Evolutionary conservation across 2,888 invertebrate genomes (phyloP).

Genomic region (Eucera pruinosa): DNA sequence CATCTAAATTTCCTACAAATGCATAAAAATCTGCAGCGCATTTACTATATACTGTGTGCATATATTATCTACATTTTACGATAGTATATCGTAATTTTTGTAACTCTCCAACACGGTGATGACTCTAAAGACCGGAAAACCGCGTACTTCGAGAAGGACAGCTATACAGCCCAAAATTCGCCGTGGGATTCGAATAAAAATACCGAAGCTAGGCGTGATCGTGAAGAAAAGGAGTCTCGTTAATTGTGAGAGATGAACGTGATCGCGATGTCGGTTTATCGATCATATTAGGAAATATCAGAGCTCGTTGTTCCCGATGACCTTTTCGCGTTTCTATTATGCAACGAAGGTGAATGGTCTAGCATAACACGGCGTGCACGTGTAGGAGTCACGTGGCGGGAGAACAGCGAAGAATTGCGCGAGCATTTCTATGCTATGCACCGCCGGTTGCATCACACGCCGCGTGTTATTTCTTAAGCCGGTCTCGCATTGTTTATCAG

Average conservation of each 20-base stretch:
- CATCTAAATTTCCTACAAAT: no score
- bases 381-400: conserved; percentile 72
- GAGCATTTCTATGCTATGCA: conserved; percentile 56
- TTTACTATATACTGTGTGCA: no score
- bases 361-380: conserved; percentile 70
- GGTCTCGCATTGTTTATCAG: conserved; percentile 56
- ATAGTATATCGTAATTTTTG: no score
- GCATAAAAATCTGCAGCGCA: no score
- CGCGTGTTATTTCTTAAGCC: conserved; percentile 59
- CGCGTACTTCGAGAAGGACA: no score
- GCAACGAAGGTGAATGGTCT: conserved; percentile 74
- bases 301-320: conserved; percentile 69
- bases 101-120: no score
- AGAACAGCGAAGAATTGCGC: conserved; percentile 53
- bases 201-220: no score
- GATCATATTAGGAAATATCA: conserved; percentile 72
- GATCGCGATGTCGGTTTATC: conserved; percentile 61
- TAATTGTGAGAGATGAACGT: neutral
- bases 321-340: conserved; percentile 70
- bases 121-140: no score
- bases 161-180: no score
- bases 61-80: no score
- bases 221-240: no score
- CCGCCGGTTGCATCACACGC: conserved; percentile 65
- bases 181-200: no score